Evolutionary conservation across 2,888 invertebrate genomes (phyloP).

Genomic region (Limnephilus marmoratus): DNA sequence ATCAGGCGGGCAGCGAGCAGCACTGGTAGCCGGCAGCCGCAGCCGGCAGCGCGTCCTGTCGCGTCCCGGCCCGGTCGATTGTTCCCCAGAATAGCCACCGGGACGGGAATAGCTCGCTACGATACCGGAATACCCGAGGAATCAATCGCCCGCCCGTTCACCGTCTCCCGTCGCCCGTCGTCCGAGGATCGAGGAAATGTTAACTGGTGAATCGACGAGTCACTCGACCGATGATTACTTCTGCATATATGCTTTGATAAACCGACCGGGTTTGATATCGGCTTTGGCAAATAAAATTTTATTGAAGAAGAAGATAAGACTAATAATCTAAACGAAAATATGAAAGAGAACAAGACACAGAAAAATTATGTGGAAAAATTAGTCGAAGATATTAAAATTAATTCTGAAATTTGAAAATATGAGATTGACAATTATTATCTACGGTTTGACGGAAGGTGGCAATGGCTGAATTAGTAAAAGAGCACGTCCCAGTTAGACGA

Average conservation of each 20-base stretch:
- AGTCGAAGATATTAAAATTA: too few relatives aligned
- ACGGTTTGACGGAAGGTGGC: too few relatives aligned
- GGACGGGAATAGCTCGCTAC: conserved; percentile 57
- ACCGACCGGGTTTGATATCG: too few relatives aligned
- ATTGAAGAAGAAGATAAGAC: background rate
- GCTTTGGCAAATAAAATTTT: background rate
- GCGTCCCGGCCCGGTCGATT: conserved; percentile 55
- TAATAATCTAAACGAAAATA: too few relatives aligned
- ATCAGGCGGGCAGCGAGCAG: background rate
- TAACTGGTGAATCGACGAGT: background rate
- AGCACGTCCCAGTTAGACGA: too few relatives aligned
- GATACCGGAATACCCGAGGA: conserved; percentile 33
- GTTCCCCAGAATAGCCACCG: conserved; percentile 60
- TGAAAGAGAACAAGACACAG: too few relatives aligned
- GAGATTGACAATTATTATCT: too few relatives aligned
- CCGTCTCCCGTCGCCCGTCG: background rate
- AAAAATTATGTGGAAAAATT: too few relatives aligned
- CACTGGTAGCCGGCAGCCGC: background rate
- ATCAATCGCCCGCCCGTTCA: conserved; percentile 8
- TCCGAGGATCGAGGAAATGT: background rate
- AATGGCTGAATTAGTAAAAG: too few relatives aligned
- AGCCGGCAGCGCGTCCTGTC: background rate
- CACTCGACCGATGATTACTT: background rate
- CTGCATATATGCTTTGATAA: background rate
- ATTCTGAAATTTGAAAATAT: too few relatives aligned